Conservation (phyloP, 2,797 vertebrate species). For the Danio choprae region DNA sequence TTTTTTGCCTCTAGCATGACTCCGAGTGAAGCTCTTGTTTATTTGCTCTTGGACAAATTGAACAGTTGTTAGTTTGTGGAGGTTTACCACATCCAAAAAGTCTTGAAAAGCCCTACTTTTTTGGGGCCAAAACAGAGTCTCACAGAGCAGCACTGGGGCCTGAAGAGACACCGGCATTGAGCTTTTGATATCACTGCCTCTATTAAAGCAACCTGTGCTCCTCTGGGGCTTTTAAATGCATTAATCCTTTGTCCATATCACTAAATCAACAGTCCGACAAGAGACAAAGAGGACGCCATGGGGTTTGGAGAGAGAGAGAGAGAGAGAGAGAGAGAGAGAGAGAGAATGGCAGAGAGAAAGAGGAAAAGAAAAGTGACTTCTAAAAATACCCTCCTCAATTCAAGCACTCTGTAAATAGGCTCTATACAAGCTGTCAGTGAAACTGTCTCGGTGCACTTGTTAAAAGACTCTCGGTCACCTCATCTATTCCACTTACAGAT, state of each 20-base stretch:
- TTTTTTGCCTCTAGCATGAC: conserved; percentile 22
- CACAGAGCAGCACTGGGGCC: neutral
- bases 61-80: conserved; percentile 22
- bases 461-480: conserved; percentile 70
- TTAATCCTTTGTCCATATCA: conserved; percentile 41
- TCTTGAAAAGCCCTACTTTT: neutral
- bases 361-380: conserved; percentile 57
- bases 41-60: conserved; percentile 5
- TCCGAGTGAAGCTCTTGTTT: conserved; percentile 13
- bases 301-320: neutral
- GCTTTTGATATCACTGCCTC: conserved; percentile 34
- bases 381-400: conserved; percentile 75
- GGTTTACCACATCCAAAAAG: neutral
- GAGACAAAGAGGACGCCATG: conserved; percentile 44
- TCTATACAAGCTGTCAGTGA: conserved; percentile 58
- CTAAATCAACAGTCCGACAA: conserved; percentile 29
- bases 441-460: conserved; percentile 74
- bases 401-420: conserved; percentile 73
- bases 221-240: conserved; percentile 37
- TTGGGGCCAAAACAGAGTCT: conserved; percentile 9
- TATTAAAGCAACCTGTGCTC: conserved; percentile 39
- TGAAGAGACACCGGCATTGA: conserved; percentile 1
- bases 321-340: conserved; percentile 32
- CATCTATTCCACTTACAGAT: conserved; percentile 69
- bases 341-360: conserved; percentile 30